Evolutionary conservation across 2,797 vertebrate genomes (phyloP).

Genomic region (Chiroxiphia lanceolata): DNA sequence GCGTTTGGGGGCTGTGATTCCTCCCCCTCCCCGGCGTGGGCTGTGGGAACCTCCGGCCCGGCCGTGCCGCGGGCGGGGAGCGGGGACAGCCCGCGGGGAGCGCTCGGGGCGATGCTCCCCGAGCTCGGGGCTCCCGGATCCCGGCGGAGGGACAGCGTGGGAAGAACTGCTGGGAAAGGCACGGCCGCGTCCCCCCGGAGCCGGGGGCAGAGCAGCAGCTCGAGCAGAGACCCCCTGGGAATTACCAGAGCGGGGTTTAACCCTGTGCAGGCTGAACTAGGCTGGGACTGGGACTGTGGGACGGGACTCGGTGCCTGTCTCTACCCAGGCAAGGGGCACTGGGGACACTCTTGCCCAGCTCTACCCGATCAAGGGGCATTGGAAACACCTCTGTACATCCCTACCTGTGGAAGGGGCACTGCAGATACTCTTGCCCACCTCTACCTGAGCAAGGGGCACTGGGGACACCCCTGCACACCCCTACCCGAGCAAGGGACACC

Average conservation of each 20-base stretch:
- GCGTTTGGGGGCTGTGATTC: background rate
- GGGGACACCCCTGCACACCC: background rate
- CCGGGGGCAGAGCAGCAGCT: background rate
- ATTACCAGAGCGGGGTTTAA: background rate
- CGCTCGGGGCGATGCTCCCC: rapidly evolving
- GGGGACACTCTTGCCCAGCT: background rate
- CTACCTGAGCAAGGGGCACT: rapidly evolving
- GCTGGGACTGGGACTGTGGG: rapidly evolving
- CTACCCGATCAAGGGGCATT: rapidly evolving
- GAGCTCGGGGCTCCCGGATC: background rate
- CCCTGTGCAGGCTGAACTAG: background rate
- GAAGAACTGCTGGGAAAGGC: constrained; percentile 42
- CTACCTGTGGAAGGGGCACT: rapidly evolving
- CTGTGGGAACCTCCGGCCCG: background rate
- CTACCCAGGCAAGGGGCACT: rapidly evolving
- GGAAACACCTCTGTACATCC: rapidly evolving
- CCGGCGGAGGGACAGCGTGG: background rate
- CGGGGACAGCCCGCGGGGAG: background rate
- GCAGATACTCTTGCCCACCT: background rate
- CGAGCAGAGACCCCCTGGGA: background rate
- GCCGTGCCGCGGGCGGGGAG: background rate
- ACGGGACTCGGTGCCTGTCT: rapidly evolving
- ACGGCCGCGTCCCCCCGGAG: rapidly evolving
- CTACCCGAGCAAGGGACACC: rapidly evolving
- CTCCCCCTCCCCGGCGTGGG: background rate